Conservation (phyloP, 2,113 vertebrate genomes). For the Ursus arctos region DNA sequence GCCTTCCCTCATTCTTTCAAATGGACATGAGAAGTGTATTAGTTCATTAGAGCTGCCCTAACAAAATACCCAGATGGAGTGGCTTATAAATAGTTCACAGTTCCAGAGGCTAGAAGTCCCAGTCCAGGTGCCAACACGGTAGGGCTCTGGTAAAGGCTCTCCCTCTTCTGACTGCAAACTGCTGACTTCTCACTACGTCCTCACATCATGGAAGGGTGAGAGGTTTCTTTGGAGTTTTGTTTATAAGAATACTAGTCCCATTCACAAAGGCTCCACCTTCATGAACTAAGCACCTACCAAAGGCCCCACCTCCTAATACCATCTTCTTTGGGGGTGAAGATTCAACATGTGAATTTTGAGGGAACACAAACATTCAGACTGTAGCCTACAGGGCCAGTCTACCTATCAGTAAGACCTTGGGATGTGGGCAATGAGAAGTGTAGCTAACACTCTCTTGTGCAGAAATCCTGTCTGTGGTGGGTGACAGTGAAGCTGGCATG, state of each 20-base stretch:
- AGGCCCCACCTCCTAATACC: rapidly evolving
- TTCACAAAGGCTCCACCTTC: neutral
- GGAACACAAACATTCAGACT: neutral
- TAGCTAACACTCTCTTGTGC: neutral
- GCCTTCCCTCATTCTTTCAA: neutral
- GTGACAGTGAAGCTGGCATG: neutral
- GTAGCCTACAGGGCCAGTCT: neutral
- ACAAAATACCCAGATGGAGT: neutral
- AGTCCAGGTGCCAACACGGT: neutral
- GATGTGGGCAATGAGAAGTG: neutral
- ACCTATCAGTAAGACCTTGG: neutral
- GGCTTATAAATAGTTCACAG: neutral
- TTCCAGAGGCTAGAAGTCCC: neutral
- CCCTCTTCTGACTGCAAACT: neutral
- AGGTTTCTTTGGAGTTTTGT: neutral
- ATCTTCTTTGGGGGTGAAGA: neutral
- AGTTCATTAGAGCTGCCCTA: neutral
- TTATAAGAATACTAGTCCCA: neutral
- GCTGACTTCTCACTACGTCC: neutral
- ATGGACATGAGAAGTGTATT: neutral
- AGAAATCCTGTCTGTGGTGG: neutral
- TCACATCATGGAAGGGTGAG: neutral
- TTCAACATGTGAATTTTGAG: neutral
- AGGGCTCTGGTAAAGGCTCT: neutral
- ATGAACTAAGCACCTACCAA: neutral